Percentiles rank a stretch among this genome's conserved stretches.
Evolutionary conservation across 2,113 vertebrate species (phyloP).

Genomic region (Lagenorhynchus albirostris): DNA sequence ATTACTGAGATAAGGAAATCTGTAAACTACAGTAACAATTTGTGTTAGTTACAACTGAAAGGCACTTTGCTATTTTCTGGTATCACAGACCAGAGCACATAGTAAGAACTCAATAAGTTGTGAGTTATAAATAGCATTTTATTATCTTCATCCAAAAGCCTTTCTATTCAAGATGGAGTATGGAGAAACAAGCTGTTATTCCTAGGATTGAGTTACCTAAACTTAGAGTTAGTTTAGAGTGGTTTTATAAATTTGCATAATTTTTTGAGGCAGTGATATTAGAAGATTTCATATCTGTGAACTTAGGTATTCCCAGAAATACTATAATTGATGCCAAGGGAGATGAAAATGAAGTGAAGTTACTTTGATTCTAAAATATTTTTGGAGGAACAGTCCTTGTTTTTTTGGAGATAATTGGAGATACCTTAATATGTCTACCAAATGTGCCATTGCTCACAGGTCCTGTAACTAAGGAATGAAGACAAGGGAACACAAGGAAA

Average conservation of each 20-base stretch:
- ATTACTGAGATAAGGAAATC: neutral
- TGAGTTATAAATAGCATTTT: neutral
- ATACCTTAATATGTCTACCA: neutral
- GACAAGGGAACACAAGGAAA: neutral
- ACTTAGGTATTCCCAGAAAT: neutral
- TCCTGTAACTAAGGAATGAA: neutral
- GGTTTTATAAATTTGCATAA: neutral
- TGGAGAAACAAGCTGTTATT: neutral
- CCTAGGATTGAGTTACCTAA: neutral
- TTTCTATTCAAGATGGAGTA: neutral
- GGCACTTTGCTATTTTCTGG: conserved; percentile 23
- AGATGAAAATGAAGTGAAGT: neutral
- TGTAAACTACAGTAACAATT: neutral
- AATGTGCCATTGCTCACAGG: neutral
- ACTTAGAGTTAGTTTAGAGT: neutral
- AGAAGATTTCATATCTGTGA: neutral
- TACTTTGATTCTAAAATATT: conserved; percentile 12
- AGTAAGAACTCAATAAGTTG: neutral
- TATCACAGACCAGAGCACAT: neutral
- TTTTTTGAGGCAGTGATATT: neutral
- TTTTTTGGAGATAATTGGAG: neutral
- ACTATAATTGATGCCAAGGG: neutral
- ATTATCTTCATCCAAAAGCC: neutral
- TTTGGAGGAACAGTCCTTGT: neutral
- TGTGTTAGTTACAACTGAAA: conserved; percentile 34